Evolutionary conservation across 2,113 vertebrate genomes (phyloP).

Genomic region (Sinocyclocheilus anshuiensis): DNA sequence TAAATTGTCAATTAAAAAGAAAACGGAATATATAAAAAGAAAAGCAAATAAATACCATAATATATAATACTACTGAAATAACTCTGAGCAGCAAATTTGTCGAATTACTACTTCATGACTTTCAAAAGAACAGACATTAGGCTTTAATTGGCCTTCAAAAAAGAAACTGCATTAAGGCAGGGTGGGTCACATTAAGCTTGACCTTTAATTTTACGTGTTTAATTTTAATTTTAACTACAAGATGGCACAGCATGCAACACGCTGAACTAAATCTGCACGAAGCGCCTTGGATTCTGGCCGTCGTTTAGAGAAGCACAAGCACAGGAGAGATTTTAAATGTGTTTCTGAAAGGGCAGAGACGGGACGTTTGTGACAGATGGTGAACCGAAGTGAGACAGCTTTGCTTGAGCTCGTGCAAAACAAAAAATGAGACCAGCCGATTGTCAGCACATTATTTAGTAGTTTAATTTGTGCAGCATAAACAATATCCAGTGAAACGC

Average conservation of each 20-base stretch:
- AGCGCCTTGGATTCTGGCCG: not conserved
- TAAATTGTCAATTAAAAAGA: not conserved
- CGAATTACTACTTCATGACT: not conserved
- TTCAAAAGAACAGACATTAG: not conserved
- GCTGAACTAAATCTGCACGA: not conserved
- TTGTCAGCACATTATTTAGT: not conserved
- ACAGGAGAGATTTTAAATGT: not conserved
- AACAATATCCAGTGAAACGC: not conserved
- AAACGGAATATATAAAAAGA: not conserved
- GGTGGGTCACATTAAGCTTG: not conserved
- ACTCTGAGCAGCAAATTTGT: not conserved
- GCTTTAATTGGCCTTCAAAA: not conserved
- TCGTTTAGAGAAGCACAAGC: not conserved
- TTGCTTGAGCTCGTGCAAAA: not conserved
- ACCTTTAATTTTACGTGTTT: not conserved
- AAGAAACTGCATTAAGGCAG: not conserved
- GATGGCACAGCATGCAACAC: not conserved
- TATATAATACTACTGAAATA: not conserved
- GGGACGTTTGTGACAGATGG: not conserved
- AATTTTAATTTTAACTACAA: slow-evolving; percentile 11
- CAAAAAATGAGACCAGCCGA: not conserved
- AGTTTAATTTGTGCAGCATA: not conserved
- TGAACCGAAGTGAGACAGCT: not conserved
- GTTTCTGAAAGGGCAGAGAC: not conserved
- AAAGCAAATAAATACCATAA: not conserved